Evolutionary conservation across 2,113 vertebrate species (phyloP).

Genomic region (Melanotaenia duboulayi): DNA sequence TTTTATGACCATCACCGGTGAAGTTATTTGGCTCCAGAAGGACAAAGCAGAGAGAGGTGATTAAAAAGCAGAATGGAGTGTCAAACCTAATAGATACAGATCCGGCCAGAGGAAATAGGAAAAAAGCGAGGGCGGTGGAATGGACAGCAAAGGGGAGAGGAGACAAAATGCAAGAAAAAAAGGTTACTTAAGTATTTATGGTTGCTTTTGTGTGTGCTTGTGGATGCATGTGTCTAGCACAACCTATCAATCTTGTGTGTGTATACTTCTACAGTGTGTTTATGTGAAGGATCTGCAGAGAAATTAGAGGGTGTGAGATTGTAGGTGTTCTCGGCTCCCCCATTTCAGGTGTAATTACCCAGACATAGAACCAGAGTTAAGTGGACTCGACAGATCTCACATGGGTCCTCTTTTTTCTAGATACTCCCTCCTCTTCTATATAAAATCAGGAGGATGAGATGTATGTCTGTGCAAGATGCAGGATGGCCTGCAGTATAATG

Average conservation of each 20-base stretch:
- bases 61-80: slow-evolving; percentile 83
- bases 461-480: slow-evolving; percentile 4
- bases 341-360: slow-evolving; percentile 82
- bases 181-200: slow-evolving; percentile 25
- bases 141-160: slow-evolving; percentile 18
- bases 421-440: slow-evolving; percentile 20
- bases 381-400: slow-evolving; percentile 60
- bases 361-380: slow-evolving; percentile 65
- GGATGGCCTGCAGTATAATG: background rate
- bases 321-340: slow-evolving; percentile 52
- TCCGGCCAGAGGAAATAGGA: slow-evolving; percentile 60
- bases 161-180: slow-evolving; percentile 41
- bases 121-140: slow-evolving; percentile 37
- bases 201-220: background rate
- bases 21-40: slow-evolving; percentile 74
- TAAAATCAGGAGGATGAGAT: slow-evolving; percentile 27
- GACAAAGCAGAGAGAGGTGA: slow-evolving; percentile 72
- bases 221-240: slow-evolving; percentile 1
- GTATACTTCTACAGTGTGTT: slow-evolving; percentile 6
- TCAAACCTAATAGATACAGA: slow-evolving; percentile 82
- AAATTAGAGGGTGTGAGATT: slow-evolving; percentile 56
- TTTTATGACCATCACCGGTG: slow-evolving; percentile 63
- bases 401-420: slow-evolving; percentile 32
- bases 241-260: slow-evolving; percentile 16
- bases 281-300: slow-evolving; percentile 21